A percentile compares a stretch with the other conserved stretches of the same genome.
Conservation (phyloP, 2,888 invertebrate genomes). For the Copidosoma aretas region DNA sequence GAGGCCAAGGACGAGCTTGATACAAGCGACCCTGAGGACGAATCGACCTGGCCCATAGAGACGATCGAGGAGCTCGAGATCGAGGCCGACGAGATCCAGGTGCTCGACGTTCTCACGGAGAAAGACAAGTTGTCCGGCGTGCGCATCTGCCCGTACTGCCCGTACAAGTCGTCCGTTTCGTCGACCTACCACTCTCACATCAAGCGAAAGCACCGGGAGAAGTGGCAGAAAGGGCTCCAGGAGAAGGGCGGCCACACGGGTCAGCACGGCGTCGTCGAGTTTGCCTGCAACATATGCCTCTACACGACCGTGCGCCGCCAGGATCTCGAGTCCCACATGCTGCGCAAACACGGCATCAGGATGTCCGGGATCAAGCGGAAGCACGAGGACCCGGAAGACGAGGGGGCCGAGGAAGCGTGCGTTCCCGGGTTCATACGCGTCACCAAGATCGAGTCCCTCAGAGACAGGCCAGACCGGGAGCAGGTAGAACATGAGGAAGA, state of each 20-base stretch:
- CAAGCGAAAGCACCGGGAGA: slow-evolving; percentile 53
- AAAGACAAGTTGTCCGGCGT: background rate
- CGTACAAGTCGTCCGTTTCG: slow-evolving; percentile 53
- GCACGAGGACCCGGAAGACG: background rate
- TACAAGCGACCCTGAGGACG: slow-evolving; percentile 17
- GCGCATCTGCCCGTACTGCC: slow-evolving; percentile 52
- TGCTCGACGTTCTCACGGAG: background rate
- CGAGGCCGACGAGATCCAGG: background rate
- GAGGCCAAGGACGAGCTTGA: background rate
- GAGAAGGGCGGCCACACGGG: background rate
- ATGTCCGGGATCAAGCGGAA: background rate
- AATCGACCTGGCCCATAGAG: slow-evolving; percentile 28
- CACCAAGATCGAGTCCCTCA: background rate
- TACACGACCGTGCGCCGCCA: no score
- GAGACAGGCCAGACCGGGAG: background rate
- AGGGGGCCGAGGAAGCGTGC: no score
- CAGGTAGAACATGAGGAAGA: background rate
- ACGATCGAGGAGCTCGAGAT: slow-evolving; percentile 9
- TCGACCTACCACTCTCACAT: slow-evolving; percentile 56
- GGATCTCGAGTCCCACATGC: no score
- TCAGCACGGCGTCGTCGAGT: background rate
- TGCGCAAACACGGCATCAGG: no score
- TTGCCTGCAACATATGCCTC: no score
- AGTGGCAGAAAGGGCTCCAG: slow-evolving; percentile 7
- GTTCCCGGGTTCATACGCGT: background rate